Conservation (phyloP, 2,888 invertebrate genomes). For the Acleris emargana region DNA sequence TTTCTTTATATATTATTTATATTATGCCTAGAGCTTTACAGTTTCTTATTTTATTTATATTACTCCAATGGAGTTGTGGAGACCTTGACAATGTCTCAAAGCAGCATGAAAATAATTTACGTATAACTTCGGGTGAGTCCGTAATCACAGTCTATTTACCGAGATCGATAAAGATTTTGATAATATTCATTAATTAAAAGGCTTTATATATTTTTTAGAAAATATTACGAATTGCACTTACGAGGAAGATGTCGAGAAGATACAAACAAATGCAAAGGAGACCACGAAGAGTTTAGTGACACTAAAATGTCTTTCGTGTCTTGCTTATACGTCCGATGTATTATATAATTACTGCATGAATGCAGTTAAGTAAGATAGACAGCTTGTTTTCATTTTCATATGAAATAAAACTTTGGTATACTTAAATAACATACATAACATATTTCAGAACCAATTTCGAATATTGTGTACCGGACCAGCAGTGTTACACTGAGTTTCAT, state of each 20-base stretch:
- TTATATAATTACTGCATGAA: not conserved
- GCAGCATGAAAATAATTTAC: slow-evolving; percentile 19
- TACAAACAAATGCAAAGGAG: slow-evolving; percentile 39
- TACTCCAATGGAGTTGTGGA: no score
- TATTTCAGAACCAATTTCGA: slow-evolving; percentile 44
- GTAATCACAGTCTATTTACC: slow-evolving; percentile 46
- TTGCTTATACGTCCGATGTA: slow-evolving; percentile 40
- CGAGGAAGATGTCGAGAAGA: slow-evolving; percentile 14
- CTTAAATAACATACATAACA: no score
- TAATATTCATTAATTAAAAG: slow-evolving; percentile 48
- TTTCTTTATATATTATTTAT: no score
- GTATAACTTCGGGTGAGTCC: slow-evolving; percentile 42
- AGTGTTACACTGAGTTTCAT: slow-evolving; percentile 63
- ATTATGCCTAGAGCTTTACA: no score
- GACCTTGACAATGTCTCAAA: no score
- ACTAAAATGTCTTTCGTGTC: slow-evolving; percentile 55
- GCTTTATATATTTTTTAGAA: slow-evolving; percentile 47
- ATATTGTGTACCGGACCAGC: slow-evolving; percentile 52
- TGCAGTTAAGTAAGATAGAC: not conserved
- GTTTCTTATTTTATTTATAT: no score
- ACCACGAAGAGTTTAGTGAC: slow-evolving; percentile 2
- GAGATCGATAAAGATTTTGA: slow-evolving; percentile 47
- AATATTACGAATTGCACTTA: slow-evolving; percentile 38
- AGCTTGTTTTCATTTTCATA: no score
- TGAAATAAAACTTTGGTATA: no score